Conservation (phyloP, 2,113 vertebrate species). For the Hystrix cristata region DNA sequence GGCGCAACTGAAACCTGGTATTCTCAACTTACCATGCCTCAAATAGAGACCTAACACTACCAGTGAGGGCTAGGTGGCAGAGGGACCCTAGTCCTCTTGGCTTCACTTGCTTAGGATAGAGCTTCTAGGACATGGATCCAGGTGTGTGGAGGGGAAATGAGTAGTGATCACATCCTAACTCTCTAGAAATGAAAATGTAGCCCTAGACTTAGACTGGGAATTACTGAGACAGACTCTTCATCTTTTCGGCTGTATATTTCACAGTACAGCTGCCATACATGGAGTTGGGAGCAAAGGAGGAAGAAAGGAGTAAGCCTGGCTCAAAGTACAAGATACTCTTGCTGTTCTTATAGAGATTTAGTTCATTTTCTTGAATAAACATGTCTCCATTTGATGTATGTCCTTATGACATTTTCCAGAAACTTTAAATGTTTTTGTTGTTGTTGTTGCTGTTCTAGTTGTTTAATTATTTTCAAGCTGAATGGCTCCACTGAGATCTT, state of each 20-base stretch:
- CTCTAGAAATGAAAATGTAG: background rate
- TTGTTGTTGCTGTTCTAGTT: background rate
- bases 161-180: rapidly evolving
- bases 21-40: background rate
- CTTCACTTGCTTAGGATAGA: background rate
- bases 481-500: background rate
- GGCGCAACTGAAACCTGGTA: too few relatives aligned
- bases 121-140: background rate
- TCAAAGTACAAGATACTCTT: too few relatives aligned
- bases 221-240: background rate
- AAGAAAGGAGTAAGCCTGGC: too few relatives aligned
- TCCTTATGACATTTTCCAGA: background rate
- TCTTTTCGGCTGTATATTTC: background rate
- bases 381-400: background rate
- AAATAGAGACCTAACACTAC: background rate
- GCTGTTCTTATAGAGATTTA: background rate
- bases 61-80: background rate
- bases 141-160: too few relatives aligned
- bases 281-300: rapidly evolving
- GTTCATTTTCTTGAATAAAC: background rate
- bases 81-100: background rate
- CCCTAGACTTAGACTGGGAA: background rate
- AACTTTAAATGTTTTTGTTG: background rate
- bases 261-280: background rate
- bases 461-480: background rate